phyloP scores from a whole-genome alignment of 1,140 invertebrate genomes.

The Lepidurus couesii region DNA sequence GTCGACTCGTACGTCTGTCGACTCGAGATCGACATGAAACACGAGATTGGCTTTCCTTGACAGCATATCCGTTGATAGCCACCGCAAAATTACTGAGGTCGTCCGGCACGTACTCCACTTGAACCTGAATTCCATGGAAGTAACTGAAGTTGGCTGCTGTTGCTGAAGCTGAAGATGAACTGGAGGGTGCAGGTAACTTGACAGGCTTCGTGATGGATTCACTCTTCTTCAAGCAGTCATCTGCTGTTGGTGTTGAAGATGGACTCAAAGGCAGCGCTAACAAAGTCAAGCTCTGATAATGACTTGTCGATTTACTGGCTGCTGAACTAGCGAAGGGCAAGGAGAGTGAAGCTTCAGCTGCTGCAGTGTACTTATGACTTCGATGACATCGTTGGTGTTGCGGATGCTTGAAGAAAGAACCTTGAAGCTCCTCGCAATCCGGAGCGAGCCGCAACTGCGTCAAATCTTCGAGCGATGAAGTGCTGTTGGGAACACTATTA shows the following conservation, averaged over 20 bases:
- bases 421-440: background rate
- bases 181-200: background rate
- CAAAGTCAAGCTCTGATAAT: conserved; percentile 26
- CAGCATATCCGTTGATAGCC: background rate
- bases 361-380: background rate
- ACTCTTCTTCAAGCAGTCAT: conserved; percentile 13
- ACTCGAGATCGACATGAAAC: background rate
- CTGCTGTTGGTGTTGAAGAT: background rate
- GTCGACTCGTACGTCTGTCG: background rate
- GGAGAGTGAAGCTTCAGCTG: background rate
- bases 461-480: background rate
- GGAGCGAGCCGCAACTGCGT: background rate
- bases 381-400: background rate
- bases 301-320: background rate
- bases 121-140: background rate
- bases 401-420: background rate
- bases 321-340: background rate
- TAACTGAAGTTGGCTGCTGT: background rate
- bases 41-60: background rate
- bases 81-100: background rate
- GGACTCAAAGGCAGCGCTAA: conserved; percentile 25
- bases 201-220: background rate
- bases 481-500: background rate
- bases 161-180: background rate
- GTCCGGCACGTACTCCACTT: background rate